Base-by-base conservation (phyloP, 2,888 invertebrate species). In the Cantharis nigra region DNA sequence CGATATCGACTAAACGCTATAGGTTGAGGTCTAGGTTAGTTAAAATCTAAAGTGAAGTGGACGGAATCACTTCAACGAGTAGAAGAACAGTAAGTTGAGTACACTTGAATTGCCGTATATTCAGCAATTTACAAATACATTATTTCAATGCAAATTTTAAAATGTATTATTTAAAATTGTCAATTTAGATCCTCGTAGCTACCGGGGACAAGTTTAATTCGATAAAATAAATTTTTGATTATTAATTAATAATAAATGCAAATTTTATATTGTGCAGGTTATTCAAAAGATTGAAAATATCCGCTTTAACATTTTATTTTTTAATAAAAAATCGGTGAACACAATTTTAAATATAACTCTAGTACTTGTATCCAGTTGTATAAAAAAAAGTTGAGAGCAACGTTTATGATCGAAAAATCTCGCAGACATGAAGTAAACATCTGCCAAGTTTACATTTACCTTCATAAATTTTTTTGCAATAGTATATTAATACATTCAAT, bases 91-190 rank as follows among this genome's bases (percentile, higher is more conserved):
- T 63, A 73, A 72, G 73, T 77, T 63, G 70, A 81, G 81, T 16
- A 49, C 72, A 26, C 81, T 81, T 78, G 28, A 81, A 72, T 78
- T 80, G 69, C 67, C 76, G 78, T 74, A 74, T 71, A 74, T 33
- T 81, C 80, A 76, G 79, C 81, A 71, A 74, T 80, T 79, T 80
- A 79, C 78, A 80, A 80, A 80, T 77, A 74, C 73, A 70, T 74
- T 72, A 33, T 69, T 76, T 63, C 70, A 70, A 9, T 72, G 63
- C 63, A 76, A 69, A 69, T 76, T 69, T 72, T 33, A 4, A 7
- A 49, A 49, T 49, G n/a, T 49, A 49, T 49, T 49, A 49, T 49
- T 49, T 13, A 49, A 49, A 49, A 49, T n/a, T n/a, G 7, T 49
- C 49, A n/a, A 49, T 49, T n/a, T 49, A 7, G 7, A n/a, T 49